phyloP scores from a whole-genome alignment of 2,797 vertebrate genomes.

The Labeo calbasu region DNA sequence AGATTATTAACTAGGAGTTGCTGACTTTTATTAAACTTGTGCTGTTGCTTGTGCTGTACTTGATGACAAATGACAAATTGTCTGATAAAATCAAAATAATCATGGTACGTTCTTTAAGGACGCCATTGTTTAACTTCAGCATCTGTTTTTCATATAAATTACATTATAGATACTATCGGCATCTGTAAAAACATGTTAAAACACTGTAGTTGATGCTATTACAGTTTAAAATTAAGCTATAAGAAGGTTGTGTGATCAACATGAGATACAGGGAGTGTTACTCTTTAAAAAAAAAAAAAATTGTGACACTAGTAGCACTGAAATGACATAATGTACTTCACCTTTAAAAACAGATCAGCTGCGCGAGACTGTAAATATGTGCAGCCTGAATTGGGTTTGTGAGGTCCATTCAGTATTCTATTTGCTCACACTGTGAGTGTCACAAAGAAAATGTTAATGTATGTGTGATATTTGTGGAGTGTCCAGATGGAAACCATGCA shows the following conservation, averaged over 20 bases:
- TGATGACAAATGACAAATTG: neutral
- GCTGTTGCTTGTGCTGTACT: neutral
- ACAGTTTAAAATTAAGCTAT: neutral
- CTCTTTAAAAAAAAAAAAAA: too few species aligned
- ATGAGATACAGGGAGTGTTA: neutral
- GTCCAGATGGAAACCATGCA: constrained; percentile 40
- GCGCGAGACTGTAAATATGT: neutral
- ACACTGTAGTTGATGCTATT: neutral
- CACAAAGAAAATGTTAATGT: constrained; percentile 54
- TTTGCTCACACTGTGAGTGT: constrained; percentile 40
- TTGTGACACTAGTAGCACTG: neutral
- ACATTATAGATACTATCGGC: neutral
- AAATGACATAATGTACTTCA: neutral
- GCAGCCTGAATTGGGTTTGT: constrained; percentile 12
- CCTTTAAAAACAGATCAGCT: neutral
- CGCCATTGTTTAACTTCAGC: neutral
- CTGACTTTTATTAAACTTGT: neutral
- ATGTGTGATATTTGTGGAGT: constrained; percentile 56
- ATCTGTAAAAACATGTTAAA: constrained; percentile 19
- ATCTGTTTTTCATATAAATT: neutral
- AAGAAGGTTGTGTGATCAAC: too few species aligned
- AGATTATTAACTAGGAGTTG: neutral
- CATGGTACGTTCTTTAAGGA: neutral
- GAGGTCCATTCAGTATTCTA: constrained; percentile 36
- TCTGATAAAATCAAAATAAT: constrained; percentile 18